Percentiles rank a stretch among this genome's conserved stretches.
These are phyloP conservation scores for Dermochelys coriacea DNA, from an alignment of 2,797 vertebrate species.

Conservation along the genomic window DNA sequence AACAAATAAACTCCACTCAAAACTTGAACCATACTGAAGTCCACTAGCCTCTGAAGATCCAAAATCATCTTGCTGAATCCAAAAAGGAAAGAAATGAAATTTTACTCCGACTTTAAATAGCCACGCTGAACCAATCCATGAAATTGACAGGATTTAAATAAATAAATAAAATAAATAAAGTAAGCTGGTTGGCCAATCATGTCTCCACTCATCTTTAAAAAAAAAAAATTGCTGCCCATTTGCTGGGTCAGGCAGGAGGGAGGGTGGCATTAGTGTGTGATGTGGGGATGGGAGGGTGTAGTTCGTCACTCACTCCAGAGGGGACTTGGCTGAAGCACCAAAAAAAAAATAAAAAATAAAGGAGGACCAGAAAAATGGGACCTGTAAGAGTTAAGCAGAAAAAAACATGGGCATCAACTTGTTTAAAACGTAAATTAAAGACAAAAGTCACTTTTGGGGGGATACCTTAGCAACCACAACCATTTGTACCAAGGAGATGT, in stretches of 20 bases:
- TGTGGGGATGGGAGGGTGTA: no score
- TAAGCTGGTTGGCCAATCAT: no score
- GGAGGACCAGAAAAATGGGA: neutral
- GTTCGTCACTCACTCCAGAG: no score
- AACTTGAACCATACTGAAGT: neutral
- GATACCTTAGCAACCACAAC: neutral
- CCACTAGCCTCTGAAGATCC: neutral
- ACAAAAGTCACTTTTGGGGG: neutral
- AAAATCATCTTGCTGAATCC: neutral
- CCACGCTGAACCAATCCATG: neutral
- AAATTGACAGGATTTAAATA: neutral
- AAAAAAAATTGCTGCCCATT: no score
- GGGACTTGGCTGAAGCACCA: no score
- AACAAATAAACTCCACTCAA: neutral
- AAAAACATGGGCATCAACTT: neutral
- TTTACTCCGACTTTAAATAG: neutral
- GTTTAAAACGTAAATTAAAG: neutral
- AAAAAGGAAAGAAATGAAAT: neutral
- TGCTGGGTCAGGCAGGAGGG: no score
- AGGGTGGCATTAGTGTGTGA: no score
- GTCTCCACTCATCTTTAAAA: no score
- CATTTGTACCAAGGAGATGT: neutral
- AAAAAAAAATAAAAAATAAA: no score
- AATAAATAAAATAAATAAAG: no score
- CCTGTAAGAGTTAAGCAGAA: neutral